A percentile compares a stretch with the other conserved stretches of the same genome.
These are phyloP conservation scores for Podarcis lilfordi DNA, from an alignment of 2,797 vertebrate genomes.

Conservation along the genomic window DNA sequence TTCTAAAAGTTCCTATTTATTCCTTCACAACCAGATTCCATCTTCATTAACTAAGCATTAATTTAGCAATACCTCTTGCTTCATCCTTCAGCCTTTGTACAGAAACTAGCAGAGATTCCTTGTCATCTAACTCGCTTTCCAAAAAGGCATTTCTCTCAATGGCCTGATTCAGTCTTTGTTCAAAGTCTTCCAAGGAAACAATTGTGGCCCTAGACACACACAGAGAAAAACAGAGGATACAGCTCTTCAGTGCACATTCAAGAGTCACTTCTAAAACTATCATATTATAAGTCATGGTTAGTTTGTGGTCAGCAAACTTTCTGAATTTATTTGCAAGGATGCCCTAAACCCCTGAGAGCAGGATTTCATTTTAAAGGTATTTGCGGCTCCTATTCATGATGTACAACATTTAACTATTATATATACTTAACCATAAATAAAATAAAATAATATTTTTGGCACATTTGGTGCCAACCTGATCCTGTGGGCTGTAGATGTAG, in stretches of 20 bases:
- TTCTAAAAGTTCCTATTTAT: not conserved
- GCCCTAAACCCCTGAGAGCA: not conserved
- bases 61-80: slow-evolving; percentile 87
- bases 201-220: slow-evolving; percentile 89
- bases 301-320: not conserved
- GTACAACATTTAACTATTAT: not conserved
- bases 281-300: not conserved
- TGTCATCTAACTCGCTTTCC: slow-evolving; percentile 98
- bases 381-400: not conserved
- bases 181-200: slow-evolving; percentile 98
- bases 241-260: slow-evolving; percentile 32
- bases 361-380: not conserved
- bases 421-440: too few relatives aligned
- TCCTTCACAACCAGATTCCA: not conserved
- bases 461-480: not conserved
- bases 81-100: slow-evolving; percentile 98
- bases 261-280: not conserved
- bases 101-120: slow-evolving; percentile 94
- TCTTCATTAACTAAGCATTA: slow-evolving; percentile 27
- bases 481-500: not conserved
- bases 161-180: slow-evolving; percentile 95
- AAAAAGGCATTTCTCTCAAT: slow-evolving; percentile 98
- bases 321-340: not conserved
- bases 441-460: not conserved
- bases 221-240: slow-evolving; percentile 57